Conservation (phyloP, 2,888 invertebrate species). For the Drosophila aldrichi region DNA sequence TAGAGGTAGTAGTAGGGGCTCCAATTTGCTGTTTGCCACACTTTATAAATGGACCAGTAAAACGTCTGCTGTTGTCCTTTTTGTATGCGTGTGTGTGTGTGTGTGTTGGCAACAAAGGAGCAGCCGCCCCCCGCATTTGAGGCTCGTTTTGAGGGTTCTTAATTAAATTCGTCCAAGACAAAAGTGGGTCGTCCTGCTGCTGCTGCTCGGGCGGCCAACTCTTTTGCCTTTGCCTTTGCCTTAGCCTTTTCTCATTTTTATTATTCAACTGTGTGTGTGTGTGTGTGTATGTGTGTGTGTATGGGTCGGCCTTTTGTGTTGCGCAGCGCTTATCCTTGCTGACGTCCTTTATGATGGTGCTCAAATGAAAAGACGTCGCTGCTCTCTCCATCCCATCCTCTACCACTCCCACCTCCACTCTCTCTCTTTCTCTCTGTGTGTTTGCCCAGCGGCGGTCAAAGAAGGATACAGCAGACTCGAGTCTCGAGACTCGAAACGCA, state of each 20-base stretch:
- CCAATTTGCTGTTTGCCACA: conserved; percentile 9
- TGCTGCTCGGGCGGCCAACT: conserved; percentile 12
- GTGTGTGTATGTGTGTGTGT: conserved; percentile 10
- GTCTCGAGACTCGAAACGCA: conserved; percentile 38
- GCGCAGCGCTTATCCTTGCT: conserved; percentile 68
- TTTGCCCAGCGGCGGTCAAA: conserved; percentile 77
- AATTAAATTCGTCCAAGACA: conserved; percentile 77
- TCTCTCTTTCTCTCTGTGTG: neutral
- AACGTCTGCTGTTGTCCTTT: conserved; percentile 38
- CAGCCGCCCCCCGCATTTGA: conserved; percentile 41
- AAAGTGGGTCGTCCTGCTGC: conserved; percentile 46
- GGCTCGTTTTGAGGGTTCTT: conserved; percentile 72
- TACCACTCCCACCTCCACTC: too few species aligned
- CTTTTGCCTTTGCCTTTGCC: conserved; percentile 8
- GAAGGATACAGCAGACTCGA: conserved; percentile 21
- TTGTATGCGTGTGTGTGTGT: conserved; percentile 12
- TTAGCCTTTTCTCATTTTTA: conserved; percentile 17
- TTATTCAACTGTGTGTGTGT: conserved; percentile 14
- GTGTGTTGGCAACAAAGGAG: conserved; percentile 45
- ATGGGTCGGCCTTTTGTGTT: conserved; percentile 58
- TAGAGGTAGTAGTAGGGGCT: neutral
- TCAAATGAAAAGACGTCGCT: conserved; percentile 65
- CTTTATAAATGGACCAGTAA: conserved; percentile 31
- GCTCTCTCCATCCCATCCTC: neutral
- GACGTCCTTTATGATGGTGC: conserved; percentile 57